A percentile compares a stretch with the other conserved stretches of the same genome.
Evolutionary conservation across 2,113 vertebrate species (phyloP).

Genomic region (Monopterus albus): DNA sequence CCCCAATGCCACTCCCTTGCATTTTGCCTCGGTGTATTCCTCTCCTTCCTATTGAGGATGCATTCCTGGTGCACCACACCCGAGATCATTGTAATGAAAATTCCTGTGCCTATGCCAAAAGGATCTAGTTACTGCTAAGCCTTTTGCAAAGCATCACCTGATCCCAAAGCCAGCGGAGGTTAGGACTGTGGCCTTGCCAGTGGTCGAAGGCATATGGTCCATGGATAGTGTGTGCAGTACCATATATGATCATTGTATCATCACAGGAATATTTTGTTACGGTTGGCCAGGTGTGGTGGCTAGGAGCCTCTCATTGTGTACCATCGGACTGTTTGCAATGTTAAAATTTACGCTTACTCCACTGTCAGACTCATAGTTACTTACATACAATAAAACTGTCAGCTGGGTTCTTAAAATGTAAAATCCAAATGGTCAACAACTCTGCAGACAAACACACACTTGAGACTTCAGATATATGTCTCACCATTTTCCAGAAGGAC

Average conservation of each 20-base stretch:
- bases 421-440: constrained; percentile 10
- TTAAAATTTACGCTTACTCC: neutral
- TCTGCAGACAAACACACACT: constrained; percentile 8
- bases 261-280: constrained; percentile 48
- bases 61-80: constrained; percentile 90
- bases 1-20: constrained; percentile 5
- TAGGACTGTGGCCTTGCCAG: constrained; percentile 78
- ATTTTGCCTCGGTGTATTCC: constrained; percentile 54
- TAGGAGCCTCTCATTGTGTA: neutral
- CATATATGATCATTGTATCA: constrained; percentile 9
- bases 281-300: neutral
- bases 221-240: no score
- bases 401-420: constrained; percentile 12
- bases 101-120: constrained; percentile 88
- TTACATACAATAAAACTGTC: neutral
- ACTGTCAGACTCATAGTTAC: neutral
- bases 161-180: constrained; percentile 81
- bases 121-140: constrained; percentile 93
- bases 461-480: constrained; percentile 10
- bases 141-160: constrained; percentile 85
- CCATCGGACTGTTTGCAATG: neutral
- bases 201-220: no score
- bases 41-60: constrained; percentile 70
- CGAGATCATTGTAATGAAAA: constrained; percentile 96
- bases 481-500: constrained; percentile 16